phyloP scores from a whole-genome alignment of 2,888 invertebrate genomes.

The Daptonema setosum region DNA sequence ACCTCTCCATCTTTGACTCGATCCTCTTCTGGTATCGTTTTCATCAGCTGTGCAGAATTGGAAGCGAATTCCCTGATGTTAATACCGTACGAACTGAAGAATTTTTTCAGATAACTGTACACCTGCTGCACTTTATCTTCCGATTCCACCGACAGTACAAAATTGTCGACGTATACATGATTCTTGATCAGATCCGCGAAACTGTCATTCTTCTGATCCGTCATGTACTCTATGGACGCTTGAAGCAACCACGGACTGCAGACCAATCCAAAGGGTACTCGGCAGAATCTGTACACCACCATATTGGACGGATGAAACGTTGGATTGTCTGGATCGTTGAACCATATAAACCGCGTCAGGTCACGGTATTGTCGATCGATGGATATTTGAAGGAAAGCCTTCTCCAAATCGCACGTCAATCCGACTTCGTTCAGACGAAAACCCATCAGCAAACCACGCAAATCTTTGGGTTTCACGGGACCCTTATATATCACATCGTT shows the following conservation, averaged over 20 bases:
- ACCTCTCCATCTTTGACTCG: background rate
- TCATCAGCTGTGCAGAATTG: background rate
- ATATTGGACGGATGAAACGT: background rate
- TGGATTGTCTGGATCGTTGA: background rate
- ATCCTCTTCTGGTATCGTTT: background rate
- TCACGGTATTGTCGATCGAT: background rate
- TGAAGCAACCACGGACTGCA: constrained; percentile 1
- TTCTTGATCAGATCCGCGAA: no score
- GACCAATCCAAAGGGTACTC: constrained; percentile 4
- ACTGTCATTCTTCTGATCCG: no score
- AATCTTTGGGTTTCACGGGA: background rate
- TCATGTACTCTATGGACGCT: background rate
- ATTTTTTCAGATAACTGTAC: constrained; percentile 1
- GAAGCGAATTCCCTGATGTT: constrained; percentile 2
- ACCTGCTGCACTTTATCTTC: background rate
- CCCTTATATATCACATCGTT: constrained; percentile 2
- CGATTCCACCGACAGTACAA: no score
- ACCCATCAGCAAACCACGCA: constrained; percentile 1
- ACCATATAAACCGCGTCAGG: constrained; percentile 4
- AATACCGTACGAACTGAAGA: no score
- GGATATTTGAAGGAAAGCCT: constrained; percentile 3
- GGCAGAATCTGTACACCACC: background rate
- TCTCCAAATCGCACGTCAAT: constrained; percentile 2
- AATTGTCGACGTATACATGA: constrained; percentile 3
- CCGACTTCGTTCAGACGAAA: background rate